These are phyloP conservation scores for Limosa lapponica DNA, from an alignment of 2,797 vertebrate genomes.

Conservation along the genomic window DNA sequence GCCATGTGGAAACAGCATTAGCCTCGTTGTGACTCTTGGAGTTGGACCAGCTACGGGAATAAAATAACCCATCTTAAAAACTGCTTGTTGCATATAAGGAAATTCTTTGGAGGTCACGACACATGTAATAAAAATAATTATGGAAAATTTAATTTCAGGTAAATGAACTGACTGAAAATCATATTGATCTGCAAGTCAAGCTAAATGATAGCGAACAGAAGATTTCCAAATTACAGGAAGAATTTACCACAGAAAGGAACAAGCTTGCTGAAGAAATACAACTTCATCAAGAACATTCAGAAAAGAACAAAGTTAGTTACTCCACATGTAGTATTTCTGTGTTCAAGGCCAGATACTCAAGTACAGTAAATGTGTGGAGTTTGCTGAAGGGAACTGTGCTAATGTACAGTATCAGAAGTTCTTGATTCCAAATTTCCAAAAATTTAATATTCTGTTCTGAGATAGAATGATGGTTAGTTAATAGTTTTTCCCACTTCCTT, in stretches of 20 bases:
- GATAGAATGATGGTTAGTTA: neutral
- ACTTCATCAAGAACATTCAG: constrained; percentile 26
- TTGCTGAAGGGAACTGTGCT: neutral
- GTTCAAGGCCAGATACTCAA: neutral
- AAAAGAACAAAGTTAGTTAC: constrained; percentile 69
- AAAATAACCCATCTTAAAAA: neutral
- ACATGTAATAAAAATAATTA: neutral
- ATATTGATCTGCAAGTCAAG: constrained; percentile 58
- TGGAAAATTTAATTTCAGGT: constrained; percentile 68
- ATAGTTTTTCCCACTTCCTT: neutral
- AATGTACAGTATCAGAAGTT: neutral
- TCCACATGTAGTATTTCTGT: neutral
- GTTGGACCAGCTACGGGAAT: neutral
- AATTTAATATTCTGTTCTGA: neutral
- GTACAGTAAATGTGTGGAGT: neutral
- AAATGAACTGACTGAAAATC: constrained; percentile 52
- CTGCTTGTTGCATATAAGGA: neutral
- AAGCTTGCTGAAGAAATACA: constrained; percentile 65
- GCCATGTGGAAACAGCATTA: neutral
- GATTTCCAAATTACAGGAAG: constrained; percentile 40
- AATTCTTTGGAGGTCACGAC: neutral
- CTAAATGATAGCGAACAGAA: constrained; percentile 40
- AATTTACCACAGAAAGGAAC: constrained; percentile 56
- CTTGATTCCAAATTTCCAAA: neutral
- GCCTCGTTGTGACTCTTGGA: neutral